Conservation (phyloP, 2,888 invertebrate species). For the Trachelus iudaicus region DNA sequence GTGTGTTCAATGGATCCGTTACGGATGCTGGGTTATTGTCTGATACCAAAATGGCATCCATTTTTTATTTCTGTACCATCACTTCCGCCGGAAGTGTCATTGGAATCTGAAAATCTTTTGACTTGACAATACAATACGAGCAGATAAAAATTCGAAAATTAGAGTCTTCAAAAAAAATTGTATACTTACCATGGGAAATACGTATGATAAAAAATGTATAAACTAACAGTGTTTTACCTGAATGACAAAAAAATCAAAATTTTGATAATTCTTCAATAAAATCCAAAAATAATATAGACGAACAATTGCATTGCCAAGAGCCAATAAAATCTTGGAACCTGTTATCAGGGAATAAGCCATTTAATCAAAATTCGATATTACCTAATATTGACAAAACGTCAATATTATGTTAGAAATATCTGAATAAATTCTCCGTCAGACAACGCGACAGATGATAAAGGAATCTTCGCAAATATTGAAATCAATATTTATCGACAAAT, state of each 20-base stretch:
- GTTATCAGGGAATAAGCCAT: background rate
- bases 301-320: background rate
- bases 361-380: background rate
- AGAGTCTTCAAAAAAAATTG: too few relatives aligned
- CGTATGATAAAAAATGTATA: background rate
- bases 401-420: slow-evolving; percentile 12
- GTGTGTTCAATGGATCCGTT: background rate
- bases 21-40: background rate
- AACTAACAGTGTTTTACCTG: background rate
- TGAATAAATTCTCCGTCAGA: slow-evolving; percentile 17
- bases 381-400: background rate
- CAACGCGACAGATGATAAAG: slow-evolving; percentile 24
- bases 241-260: background rate
- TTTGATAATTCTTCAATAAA: background rate
- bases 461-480: background rate
- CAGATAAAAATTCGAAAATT: too few relatives aligned
- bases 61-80: background rate
- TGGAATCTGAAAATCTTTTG: background rate
- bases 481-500: background rate
- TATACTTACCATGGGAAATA: background rate
- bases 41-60: background rate
- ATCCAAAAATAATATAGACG: background rate
- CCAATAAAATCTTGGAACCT: background rate
- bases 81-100: slow-evolving; percentile 4
- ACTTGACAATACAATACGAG: background rate